phyloP scores from a whole-genome alignment of 2,797 vertebrate genomes.

The Podarcis siculus region DNA sequence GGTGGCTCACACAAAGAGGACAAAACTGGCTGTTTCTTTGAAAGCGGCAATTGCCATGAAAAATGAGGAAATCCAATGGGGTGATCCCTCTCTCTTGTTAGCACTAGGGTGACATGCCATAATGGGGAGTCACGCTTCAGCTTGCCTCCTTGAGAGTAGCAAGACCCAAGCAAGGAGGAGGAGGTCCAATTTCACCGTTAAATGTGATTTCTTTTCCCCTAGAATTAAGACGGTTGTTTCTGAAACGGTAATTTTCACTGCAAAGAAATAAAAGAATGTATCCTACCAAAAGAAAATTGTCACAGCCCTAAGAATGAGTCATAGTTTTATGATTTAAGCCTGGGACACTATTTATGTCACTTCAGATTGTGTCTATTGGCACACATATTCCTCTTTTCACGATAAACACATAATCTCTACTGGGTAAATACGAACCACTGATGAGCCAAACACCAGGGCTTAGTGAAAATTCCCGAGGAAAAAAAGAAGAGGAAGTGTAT shows the following conservation, averaged over 20 bases:
- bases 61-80: background rate
- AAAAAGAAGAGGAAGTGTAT: slow-evolving; percentile 16
- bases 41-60: background rate
- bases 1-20: background rate
- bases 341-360: background rate
- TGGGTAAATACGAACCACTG: background rate
- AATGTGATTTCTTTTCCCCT: background rate
- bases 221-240: background rate
- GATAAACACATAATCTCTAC: slow-evolving; percentile 4
- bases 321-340: background rate
- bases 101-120: background rate
- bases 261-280: background rate
- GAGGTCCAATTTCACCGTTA: background rate
- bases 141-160: background rate
- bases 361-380: background rate
- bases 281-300: background rate
- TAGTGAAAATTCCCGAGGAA: background rate
- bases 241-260: background rate
- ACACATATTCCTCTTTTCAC: background rate
- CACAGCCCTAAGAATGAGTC: background rate
- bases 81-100: background rate
- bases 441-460: background rate
- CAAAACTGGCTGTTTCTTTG: background rate
- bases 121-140: background rate
- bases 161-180: background rate